Evolutionary conservation across 2,797 vertebrate species (phyloP).

Genomic region (Smutsia temminckii): DNA sequence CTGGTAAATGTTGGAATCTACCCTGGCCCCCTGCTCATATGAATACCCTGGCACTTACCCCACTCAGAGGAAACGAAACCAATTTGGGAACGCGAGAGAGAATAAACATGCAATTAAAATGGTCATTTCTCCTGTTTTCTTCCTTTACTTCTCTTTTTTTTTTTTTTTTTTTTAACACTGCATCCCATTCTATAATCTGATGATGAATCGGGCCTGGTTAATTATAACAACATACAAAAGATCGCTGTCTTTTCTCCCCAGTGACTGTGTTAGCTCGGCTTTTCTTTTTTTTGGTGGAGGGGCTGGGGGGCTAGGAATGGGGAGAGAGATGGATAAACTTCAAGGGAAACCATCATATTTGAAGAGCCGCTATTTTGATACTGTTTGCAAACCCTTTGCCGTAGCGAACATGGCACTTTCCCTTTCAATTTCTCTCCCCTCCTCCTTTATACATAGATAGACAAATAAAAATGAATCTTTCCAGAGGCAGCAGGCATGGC

Average conservation of each 20-base stretch:
- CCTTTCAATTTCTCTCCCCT: conserved; percentile 81
- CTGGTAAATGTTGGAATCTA: conserved; percentile 81
- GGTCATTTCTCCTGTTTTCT: conserved; percentile 78
- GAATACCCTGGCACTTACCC: conserved; percentile 82
- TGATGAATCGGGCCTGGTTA: conserved; percentile 79
- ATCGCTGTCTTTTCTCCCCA: conserved; percentile 73
- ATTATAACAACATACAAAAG: conserved; percentile 79
- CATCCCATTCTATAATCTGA: conserved; percentile 79
- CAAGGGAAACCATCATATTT: conserved; percentile 72
- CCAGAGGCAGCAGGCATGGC: conserved; percentile 72
- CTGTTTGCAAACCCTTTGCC: conserved; percentile 80
- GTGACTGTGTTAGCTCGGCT: conserved; percentile 67
- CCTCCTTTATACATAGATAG: conserved; percentile 79
- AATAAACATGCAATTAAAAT: conserved; percentile 82
- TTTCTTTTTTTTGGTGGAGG: neutral
- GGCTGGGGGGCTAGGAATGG: neutral
- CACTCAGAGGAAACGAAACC: conserved; percentile 82
- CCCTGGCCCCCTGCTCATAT: conserved; percentile 80
- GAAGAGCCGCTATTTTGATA: conserved; percentile 78
- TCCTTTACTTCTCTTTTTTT: conserved; percentile 46
- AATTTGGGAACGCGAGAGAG: conserved; percentile 76
- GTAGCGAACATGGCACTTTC: conserved; percentile 75
- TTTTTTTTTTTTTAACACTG: conserved; percentile 66
- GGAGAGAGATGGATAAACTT: conserved; percentile 66
- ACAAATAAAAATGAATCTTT: conserved; percentile 84